phyloP scores from a whole-genome alignment of 1,140 invertebrate species.

The Solenopsis invicta region DNA sequence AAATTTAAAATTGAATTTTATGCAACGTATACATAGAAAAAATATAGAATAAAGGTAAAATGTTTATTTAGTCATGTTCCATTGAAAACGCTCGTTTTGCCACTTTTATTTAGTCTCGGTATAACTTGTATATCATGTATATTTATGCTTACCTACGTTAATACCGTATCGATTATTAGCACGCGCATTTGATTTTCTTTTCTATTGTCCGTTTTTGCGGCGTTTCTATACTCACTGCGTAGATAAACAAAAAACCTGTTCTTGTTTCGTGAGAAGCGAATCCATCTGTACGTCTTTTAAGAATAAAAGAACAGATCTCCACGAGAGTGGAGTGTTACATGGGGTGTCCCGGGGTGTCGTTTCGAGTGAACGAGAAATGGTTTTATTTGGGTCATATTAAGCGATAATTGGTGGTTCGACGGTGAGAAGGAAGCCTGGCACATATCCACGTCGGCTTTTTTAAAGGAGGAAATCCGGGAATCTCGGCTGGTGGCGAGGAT shows the following conservation, averaged over 20 bases:
- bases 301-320: neutral
- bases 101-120: slow-evolving; percentile 13
- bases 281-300: neutral
- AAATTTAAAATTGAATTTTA: neutral
- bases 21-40: neutral
- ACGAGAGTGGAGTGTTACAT: neutral
- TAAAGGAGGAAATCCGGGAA: slow-evolving; percentile 84
- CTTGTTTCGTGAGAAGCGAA: slow-evolving; percentile 47
- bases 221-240: slow-evolving; percentile 27
- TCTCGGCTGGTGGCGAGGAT: slow-evolving; percentile 84
- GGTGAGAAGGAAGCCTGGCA: slow-evolving; percentile 69
- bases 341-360: slow-evolving; percentile 1
- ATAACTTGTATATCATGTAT: slow-evolving; percentile 45
- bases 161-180: slow-evolving; percentile 56
- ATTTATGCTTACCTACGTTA: slow-evolving; percentile 56
- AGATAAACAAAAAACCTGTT: slow-evolving; percentile 49
- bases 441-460: slow-evolving; percentile 82
- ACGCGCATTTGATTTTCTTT: slow-evolving; percentile 54
- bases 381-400: slow-evolving; percentile 20
- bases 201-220: slow-evolving; percentile 52
- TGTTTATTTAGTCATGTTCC: neutral
- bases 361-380: slow-evolving; percentile 11
- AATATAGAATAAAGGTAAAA: neutral
- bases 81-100: slow-evolving; percentile 32
- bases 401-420: slow-evolving; percentile 55